A percentile compares a stretch with the other conserved stretches of the same genome.
phyloP scores from a whole-genome alignment of 2,113 vertebrate genomes.

The Microtus ochrogaster region DNA sequence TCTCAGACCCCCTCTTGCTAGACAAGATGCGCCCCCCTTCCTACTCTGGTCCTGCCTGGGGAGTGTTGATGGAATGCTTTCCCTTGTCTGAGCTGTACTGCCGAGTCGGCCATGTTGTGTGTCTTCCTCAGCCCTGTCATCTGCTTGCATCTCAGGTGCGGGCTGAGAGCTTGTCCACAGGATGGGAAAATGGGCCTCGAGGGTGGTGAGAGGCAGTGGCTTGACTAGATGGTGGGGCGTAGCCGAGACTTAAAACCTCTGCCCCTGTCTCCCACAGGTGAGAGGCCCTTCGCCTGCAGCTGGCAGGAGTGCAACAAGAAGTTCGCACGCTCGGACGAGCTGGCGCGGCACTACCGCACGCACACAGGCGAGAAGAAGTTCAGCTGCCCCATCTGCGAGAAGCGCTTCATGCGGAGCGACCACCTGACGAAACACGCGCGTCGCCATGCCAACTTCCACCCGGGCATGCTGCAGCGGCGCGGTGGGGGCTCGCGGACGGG shows the following conservation, averaged over 20 bases:
- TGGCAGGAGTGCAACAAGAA: constrained; percentile 98
- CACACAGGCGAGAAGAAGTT: constrained; percentile 99
- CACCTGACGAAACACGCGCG: constrained; percentile 98
- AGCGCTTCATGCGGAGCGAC: constrained; percentile 99
- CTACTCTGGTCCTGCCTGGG: no score
- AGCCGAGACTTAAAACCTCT: neutral
- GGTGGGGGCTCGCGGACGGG: constrained; percentile 89
- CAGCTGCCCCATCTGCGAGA: constrained; percentile 96
- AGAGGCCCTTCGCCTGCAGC: constrained; percentile 96
- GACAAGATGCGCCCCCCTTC: no score
- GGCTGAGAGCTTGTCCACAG: neutral
- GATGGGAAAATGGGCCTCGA: neutral
- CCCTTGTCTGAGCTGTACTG: neutral
- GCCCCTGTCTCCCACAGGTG: constrained; percentile 87
- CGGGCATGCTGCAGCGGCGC: constrained; percentile 94
- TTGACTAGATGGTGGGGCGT: neutral
- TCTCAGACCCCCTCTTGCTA: neutral
- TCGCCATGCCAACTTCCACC: constrained; percentile 96
- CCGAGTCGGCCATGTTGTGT: no score
- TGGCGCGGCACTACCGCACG: constrained; percentile 98
- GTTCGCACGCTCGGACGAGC: constrained; percentile 97
- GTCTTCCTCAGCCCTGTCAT: neutral
- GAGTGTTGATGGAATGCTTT: neutral
- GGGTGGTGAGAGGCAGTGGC: neutral
- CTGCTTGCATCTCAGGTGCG: neutral